Conservation (phyloP, 2,113 vertebrate genomes). For the Bufo gargarizans region DNA sequence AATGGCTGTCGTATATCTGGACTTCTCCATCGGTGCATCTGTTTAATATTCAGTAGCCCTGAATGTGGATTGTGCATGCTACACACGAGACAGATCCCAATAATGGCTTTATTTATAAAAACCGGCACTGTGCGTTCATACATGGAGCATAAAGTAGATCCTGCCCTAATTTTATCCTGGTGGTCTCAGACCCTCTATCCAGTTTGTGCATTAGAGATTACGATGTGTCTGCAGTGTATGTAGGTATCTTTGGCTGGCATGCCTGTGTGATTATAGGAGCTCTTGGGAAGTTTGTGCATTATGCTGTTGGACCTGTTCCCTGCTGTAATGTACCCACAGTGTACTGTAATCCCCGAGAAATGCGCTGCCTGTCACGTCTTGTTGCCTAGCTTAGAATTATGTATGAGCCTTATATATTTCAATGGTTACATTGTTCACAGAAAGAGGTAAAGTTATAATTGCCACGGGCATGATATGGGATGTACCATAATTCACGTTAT, state of each 20-base stretch:
- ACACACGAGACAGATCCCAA: no score
- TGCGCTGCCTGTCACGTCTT: constrained; percentile 54
- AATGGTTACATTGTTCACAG: constrained; percentile 53
- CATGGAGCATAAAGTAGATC: no score
- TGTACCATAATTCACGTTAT: constrained; percentile 9
- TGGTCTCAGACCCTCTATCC: no score
- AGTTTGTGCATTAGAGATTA: no score
- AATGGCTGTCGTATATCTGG: no score
- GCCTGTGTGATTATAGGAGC: constrained; percentile 37
- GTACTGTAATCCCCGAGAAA: constrained; percentile 44
- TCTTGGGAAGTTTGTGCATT: constrained; percentile 23
- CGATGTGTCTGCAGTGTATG: not conserved
- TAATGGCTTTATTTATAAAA: no score
- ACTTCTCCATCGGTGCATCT: no score
- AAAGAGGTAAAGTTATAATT: constrained; percentile 27
- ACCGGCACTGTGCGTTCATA: no score
- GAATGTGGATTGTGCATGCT: no score
- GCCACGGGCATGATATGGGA: constrained; percentile 39
- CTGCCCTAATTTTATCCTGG: no score
- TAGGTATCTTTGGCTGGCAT: constrained; percentile 7
- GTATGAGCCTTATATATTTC: constrained; percentile 21
- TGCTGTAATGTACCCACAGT: constrained; percentile 37
- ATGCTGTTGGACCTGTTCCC: constrained; percentile 29
- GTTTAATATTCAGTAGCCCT: no score
- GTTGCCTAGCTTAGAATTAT: constrained; percentile 48